These are phyloP conservation scores for Oreamnos americanus DNA, from an alignment of 2,113 vertebrate genomes.

Conservation along the genomic window DNA sequence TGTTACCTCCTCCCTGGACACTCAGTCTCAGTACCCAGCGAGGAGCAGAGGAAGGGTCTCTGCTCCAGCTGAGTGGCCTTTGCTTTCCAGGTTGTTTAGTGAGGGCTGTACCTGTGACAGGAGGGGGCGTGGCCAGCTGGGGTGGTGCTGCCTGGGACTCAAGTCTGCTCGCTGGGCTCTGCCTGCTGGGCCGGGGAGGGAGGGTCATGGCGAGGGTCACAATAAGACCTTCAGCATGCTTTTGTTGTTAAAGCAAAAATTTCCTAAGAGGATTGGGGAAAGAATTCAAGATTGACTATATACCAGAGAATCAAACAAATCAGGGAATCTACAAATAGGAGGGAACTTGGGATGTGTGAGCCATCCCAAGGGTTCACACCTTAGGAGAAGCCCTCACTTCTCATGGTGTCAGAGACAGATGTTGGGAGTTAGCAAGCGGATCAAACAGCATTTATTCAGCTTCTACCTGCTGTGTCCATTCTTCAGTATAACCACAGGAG, in stretches of 20 bases:
- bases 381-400: background rate
- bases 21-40: background rate
- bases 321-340: background rate
- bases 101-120: background rate
- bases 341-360: background rate
- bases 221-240: background rate
- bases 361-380: background rate
- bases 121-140: too few species aligned
- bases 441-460: background rate
- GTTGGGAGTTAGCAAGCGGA: background rate
- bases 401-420: background rate
- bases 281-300: background rate
- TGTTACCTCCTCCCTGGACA: background rate
- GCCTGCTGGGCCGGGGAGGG: background rate
- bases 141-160: background rate
- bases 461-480: background rate
- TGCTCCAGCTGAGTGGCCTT: fast-evolving
- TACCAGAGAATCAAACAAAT: background rate
- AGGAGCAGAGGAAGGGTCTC: background rate
- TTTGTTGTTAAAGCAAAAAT: background rate
- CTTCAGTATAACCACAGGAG: background rate
- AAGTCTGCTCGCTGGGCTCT: background rate
- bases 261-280: background rate
- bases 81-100: background rate
- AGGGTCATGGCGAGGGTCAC: background rate